These are phyloP conservation scores for Cololabis saira DNA, from an alignment of 2,113 vertebrate species.

Conservation along the genomic window DNA sequence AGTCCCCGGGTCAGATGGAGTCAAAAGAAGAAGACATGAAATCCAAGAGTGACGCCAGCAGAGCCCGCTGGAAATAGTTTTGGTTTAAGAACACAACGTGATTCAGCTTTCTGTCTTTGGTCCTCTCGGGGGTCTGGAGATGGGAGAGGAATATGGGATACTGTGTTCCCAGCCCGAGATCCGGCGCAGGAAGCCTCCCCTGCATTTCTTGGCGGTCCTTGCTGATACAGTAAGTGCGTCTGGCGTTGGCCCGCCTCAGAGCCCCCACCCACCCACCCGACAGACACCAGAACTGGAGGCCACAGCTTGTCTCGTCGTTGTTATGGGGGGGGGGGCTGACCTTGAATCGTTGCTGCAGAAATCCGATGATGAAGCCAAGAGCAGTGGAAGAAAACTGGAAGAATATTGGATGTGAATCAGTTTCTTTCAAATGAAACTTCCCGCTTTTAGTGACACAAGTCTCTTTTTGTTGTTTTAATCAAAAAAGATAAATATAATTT, in stretches of 20 bases:
- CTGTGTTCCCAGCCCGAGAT: constrained; percentile 74
- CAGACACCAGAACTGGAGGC: constrained; percentile 6
- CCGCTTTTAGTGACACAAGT: too few relatives aligned
- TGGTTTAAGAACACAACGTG: constrained; percentile 66
- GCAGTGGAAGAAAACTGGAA: background rate
- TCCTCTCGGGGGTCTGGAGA: constrained; percentile 52
- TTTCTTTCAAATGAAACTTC: too few relatives aligned
- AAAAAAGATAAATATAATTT: too few relatives aligned
- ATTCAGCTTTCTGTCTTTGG: constrained; percentile 43
- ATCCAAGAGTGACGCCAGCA: constrained; percentile 21
- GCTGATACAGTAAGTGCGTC: constrained; percentile 26
- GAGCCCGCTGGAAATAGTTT: constrained; percentile 61
- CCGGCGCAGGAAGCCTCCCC: constrained; percentile 80
- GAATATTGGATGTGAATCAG: too few relatives aligned
- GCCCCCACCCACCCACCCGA: constrained; percentile 26
- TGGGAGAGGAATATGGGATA: constrained; percentile 62
- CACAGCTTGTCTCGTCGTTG: constrained; percentile 28
- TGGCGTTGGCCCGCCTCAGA: constrained; percentile 43
- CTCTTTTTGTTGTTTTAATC: too few relatives aligned
- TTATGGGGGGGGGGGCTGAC: background rate
- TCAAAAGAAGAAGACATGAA: constrained; percentile 24
- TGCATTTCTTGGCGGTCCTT: constrained; percentile 77
- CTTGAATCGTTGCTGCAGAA: constrained; percentile 46
- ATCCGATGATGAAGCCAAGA: constrained; percentile 8
- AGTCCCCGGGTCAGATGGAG: constrained; percentile 11